Conservation (phyloP, 30 jellyfish, hydroid and myxozoan genomes). For the Aurelia aurita region DNA sequence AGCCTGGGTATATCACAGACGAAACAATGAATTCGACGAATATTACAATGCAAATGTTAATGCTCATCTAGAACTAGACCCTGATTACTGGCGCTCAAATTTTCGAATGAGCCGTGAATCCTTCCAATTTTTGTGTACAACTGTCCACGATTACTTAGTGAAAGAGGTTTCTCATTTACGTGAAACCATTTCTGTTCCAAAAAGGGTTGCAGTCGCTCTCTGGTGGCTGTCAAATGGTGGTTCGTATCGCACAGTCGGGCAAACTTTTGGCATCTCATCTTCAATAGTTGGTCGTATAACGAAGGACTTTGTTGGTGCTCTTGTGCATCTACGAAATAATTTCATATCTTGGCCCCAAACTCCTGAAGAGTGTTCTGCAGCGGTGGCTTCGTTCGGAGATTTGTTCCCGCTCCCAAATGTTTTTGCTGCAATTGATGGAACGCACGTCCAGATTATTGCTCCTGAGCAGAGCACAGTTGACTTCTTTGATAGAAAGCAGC, state of each 20-base stretch:
- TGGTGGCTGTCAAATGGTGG: constrained; percentile 52
- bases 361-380: background rate
- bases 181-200: constrained; percentile 15
- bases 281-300: constrained; percentile 32
- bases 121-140: background rate
- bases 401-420: constrained; percentile 31
- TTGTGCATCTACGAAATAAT: constrained; percentile 1
- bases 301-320: constrained; percentile 44
- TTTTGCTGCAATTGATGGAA: constrained; percentile 47
- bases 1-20: constrained; percentile 54
- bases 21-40: constrained; percentile 13
- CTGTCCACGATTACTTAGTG: background rate
- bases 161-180: background rate
- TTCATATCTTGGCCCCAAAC: constrained; percentile 25
- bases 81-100: constrained; percentile 37
- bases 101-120: constrained; percentile 8
- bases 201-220: constrained; percentile 20
- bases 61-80: constrained; percentile 38
- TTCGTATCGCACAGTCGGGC: constrained; percentile 36
- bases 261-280: constrained; percentile 25
- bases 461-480: constrained; percentile 39
- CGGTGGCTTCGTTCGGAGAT: background rate
- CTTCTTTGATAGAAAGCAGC: constrained; percentile 48
- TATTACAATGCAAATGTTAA: constrained; percentile 34
- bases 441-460: constrained; percentile 12